Conservation (phyloP, 2,888 invertebrate genomes). For the Tetropium fuscum region DNA sequence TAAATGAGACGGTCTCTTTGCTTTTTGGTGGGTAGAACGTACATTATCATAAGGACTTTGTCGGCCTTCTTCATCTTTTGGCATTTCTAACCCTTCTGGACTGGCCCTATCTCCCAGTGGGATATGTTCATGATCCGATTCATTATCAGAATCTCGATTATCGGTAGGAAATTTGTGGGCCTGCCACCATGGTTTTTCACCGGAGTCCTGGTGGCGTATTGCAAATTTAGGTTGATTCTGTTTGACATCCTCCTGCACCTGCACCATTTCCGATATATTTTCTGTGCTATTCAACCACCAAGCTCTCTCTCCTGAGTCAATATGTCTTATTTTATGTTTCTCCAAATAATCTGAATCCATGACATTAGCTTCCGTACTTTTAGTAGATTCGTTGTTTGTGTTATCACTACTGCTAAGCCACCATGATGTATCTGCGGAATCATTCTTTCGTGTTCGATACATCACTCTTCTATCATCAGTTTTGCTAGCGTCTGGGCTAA, state of each 20-base stretch:
- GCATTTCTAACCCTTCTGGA: conserved; percentile 79
- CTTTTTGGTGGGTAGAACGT: conserved; percentile 54
- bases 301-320: conserved; percentile 77
- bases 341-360: conserved; percentile 69
- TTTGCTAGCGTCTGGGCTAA: too few relatives aligned
- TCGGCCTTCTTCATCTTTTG: conserved; percentile 63
- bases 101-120: conserved; percentile 83
- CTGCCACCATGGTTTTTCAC: conserved; percentile 70
- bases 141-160: conserved; percentile 66
- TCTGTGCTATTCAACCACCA: conserved; percentile 74
- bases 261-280: conserved; percentile 59
- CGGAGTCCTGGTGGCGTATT: conserved; percentile 67
- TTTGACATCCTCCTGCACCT: conserved; percentile 40
- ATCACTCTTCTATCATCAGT: conserved; percentile 43
- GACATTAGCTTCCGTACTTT: conserved; percentile 52
- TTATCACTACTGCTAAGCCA: conserved; percentile 51
- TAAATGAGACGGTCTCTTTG: conserved; percentile 61
- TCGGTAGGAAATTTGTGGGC: conserved; percentile 71
- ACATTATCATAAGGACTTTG: conserved; percentile 82
- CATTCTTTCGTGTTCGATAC: conserved; percentile 45
- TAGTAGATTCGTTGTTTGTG: conserved; percentile 37
- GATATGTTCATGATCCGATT: conserved; percentile 54
- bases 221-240: conserved; percentile 51
- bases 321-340: conserved; percentile 71
- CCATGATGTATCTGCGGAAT: conserved; percentile 52